Evolutionary conservation across 2,888 invertebrate species (phyloP).

Genomic region (Iphiclides podalirius): DNA sequence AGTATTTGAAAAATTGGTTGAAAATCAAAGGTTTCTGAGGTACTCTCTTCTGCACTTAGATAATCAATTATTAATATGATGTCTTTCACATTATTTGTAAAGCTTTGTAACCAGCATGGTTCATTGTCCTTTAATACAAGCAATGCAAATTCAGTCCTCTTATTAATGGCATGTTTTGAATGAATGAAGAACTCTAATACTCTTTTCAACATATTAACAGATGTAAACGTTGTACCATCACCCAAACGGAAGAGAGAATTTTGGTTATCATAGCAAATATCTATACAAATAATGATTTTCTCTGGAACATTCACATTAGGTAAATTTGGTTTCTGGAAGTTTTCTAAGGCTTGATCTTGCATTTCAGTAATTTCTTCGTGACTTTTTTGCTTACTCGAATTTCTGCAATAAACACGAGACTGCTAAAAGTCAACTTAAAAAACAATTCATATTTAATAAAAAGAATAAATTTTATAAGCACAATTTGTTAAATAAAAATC

Average conservation of each 20-base stretch:
- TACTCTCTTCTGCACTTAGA: constrained; percentile 71
- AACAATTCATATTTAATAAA: too few relatives aligned
- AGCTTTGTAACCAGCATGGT: constrained; percentile 79
- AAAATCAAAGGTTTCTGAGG: constrained; percentile 77
- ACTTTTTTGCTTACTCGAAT: constrained; percentile 13
- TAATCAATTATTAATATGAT: constrained; percentile 79
- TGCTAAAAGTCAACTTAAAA: too few relatives aligned
- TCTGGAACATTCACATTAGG: constrained; percentile 80
- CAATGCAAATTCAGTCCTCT: constrained; percentile 82
- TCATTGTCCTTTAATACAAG: constrained; percentile 76
- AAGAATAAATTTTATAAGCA: not conserved
- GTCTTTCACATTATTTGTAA: constrained; percentile 81
- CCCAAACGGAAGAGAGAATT: constrained; percentile 73
- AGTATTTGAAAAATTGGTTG: constrained; percentile 77
- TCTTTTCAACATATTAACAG: constrained; percentile 82
- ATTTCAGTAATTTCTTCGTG: constrained; percentile 41
- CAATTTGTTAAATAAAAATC: constrained; percentile 6
- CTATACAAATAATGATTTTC: constrained; percentile 82
- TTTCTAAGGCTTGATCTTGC: constrained; percentile 60
- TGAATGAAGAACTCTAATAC: constrained; percentile 82
- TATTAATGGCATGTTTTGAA: constrained; percentile 81
- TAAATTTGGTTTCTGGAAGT: constrained; percentile 67
- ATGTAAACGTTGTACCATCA: constrained; percentile 76
- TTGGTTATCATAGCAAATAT: constrained; percentile 79
- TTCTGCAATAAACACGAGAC: constrained; percentile 27